Conservation (phyloP, 2,888 invertebrate species). For the Troglohyphantes excavatus region DNA sequence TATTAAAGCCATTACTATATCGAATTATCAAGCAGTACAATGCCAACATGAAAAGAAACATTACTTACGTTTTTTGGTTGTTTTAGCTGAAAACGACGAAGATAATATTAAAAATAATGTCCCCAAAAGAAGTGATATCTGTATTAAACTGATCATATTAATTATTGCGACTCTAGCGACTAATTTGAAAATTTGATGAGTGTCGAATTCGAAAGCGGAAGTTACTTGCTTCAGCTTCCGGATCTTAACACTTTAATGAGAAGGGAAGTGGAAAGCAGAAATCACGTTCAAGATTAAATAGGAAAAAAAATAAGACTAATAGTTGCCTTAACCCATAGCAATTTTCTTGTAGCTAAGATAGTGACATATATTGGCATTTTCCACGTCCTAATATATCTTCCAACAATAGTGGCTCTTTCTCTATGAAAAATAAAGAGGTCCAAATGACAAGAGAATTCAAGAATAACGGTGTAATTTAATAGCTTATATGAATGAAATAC, state of each 20-base stretch:
- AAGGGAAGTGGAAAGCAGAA: constrained; percentile 41
- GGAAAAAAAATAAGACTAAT: not conserved
- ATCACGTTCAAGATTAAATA: not conserved
- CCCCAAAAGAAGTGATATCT: not conserved
- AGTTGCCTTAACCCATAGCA: no score
- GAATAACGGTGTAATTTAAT: no score
- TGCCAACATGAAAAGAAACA: not conserved
- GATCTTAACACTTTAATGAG: constrained; percentile 10
- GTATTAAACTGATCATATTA: constrained; percentile 6
- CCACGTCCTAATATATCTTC: no score
- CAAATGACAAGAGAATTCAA: no score
- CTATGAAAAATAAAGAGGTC: no score
- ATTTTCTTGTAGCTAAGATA: no score
- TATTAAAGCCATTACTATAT: no score
- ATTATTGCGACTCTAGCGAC: not conserved
- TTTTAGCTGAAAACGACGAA: not conserved
- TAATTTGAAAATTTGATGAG: not conserved
- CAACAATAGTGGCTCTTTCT: no score
- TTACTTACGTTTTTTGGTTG: not conserved
- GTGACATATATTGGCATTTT: no score
- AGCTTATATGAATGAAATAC: no score
- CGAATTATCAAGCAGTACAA: no score
- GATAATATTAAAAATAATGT: not conserved
- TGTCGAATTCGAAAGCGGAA: constrained; percentile 37
- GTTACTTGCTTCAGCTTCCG: constrained; percentile 26